A percentile compares a stretch with the other conserved stretches of the same genome.
These are phyloP conservation scores for Strix occidentalis DNA, from an alignment of 2,797 vertebrate species.

Conservation along the genomic window DNA sequence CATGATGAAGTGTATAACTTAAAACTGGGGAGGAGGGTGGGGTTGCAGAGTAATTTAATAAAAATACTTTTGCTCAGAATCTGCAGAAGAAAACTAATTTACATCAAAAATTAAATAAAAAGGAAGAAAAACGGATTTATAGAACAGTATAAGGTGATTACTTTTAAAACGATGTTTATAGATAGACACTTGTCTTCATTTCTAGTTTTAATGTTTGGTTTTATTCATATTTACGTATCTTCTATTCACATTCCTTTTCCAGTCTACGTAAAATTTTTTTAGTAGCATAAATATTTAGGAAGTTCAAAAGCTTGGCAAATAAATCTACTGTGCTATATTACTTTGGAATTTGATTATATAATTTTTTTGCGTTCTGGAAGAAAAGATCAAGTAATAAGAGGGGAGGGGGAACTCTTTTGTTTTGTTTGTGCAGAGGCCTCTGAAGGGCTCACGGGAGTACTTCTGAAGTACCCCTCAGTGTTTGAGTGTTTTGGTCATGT, in stretches of 20 bases:
- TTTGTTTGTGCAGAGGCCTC: background rate
- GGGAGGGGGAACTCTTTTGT: rapidly evolving
- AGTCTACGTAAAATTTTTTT: background rate
- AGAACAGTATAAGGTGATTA: background rate
- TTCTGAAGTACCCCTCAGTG: background rate
- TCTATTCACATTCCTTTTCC: background rate
- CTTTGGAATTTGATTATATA: background rate
- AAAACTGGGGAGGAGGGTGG: background rate
- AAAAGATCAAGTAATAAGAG: background rate
- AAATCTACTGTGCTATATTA: background rate
- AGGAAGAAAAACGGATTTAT: background rate
- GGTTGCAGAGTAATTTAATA: background rate
- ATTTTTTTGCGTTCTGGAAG: background rate
- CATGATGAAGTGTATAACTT: background rate
- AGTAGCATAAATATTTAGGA: background rate
- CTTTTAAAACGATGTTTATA: background rate
- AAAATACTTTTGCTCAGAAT: background rate
- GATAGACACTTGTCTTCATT: background rate
- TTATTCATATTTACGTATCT: background rate
- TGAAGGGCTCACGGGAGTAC: no score
- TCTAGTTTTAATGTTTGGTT: background rate
- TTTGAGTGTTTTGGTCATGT: background rate
- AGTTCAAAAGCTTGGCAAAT: background rate
- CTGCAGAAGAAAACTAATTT: background rate
- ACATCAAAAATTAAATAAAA: background rate